These are phyloP conservation scores for Chaetorhynchus papuensis DNA, from an alignment of 2,113 vertebrate species.

Conservation along the genomic window DNA sequence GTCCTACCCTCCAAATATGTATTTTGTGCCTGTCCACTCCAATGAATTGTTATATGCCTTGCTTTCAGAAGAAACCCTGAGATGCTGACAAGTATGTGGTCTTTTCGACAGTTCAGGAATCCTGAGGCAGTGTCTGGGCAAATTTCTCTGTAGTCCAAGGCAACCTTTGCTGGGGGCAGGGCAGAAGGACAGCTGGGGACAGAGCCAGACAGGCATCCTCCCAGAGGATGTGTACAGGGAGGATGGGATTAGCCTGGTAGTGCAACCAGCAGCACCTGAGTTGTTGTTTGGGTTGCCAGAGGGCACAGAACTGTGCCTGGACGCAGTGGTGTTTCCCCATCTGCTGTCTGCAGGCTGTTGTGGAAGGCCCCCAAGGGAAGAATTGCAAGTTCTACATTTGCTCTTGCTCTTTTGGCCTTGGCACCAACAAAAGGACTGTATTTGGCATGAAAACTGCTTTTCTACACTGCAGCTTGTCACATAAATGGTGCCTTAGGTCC, in stretches of 20 bases:
- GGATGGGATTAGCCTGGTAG: not conserved
- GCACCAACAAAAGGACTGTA: not conserved
- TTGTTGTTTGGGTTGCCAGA: not conserved
- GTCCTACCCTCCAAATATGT: not conserved
- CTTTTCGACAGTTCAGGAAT: not conserved
- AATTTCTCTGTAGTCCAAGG: not conserved
- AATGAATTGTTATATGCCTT: not conserved
- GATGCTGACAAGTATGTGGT: not conserved
- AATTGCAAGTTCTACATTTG: not conserved
- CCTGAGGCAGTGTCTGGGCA: not conserved
- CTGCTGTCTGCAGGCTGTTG: not conserved
- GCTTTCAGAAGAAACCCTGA: not conserved
- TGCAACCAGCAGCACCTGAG: not conserved
- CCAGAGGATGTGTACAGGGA: accelerated
- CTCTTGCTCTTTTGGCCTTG: slow-evolving; percentile 4
- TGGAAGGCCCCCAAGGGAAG: not conserved
- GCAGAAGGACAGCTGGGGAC: not conserved
- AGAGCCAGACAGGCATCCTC: not conserved
- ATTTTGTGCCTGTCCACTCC: not conserved
- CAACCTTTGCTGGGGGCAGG: not conserved
- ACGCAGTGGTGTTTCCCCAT: not conserved
- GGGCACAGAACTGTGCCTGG: not conserved
- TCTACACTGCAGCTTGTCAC: not conserved
- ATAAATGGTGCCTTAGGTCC: not conserved
- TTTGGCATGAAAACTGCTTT: not conserved